A percentile compares a stretch with the other conserved stretches of the same genome.
Conservation (phyloP, 2,113 vertebrate genomes). For the Prolemur simus region DNA sequence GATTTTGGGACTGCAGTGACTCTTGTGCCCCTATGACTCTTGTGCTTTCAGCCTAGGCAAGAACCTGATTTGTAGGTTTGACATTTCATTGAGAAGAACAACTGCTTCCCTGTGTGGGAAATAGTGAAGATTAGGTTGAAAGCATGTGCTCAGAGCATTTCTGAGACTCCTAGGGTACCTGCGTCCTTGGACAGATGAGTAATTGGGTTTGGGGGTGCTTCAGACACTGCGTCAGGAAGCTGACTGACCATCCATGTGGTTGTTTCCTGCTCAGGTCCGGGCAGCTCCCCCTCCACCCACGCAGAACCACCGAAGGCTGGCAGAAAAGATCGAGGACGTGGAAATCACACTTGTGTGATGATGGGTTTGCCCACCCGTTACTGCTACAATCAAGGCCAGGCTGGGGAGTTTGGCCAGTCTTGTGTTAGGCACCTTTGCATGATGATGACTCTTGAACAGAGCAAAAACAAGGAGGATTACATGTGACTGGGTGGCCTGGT, state of each 20-base stretch:
- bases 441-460: conserved; percentile 82
- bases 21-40: not conserved
- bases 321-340: conserved; percentile 97
- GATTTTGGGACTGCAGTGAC: not conserved
- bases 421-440: conserved; percentile 87
- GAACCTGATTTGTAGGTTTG: not conserved
- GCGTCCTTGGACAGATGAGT: not conserved
- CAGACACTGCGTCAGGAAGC: not conserved
- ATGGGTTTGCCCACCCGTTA: conserved; percentile 2
- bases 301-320: conserved; percentile 89
- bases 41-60: not conserved
- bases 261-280: conserved; percentile 89
- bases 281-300: conserved; percentile 97
- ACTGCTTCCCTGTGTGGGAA: not conserved
- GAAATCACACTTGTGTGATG: conserved; percentile 98
- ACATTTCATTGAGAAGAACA: not conserved
- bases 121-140: not conserved
- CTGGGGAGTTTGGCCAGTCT: conserved; percentile 75
- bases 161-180: not conserved
- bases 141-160: not conserved
- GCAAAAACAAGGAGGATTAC: conserved; percentile 74
- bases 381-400: conserved; percentile 83
- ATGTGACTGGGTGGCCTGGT: conserved; percentile 66
- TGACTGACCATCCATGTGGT: not conserved
- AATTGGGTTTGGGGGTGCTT: not conserved